Percentiles rank a stretch among this genome's conserved stretches.
These are phyloP conservation scores for Drosophila mayaguana DNA, from an alignment of 2,888 invertebrate species.

Conservation along the genomic window DNA sequence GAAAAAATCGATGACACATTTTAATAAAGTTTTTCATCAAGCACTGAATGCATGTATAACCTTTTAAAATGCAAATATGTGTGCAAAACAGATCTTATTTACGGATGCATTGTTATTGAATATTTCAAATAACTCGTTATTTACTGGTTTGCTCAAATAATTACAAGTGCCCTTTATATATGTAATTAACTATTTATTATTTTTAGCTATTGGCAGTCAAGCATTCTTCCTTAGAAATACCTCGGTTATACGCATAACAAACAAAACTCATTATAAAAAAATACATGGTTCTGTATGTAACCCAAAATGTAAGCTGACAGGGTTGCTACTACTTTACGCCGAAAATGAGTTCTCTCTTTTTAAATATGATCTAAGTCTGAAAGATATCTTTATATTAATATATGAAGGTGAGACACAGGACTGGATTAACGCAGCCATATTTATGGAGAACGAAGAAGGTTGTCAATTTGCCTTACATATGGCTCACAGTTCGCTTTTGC, in stretches of 20 bases:
- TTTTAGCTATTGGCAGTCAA: slow-evolving; percentile 59
- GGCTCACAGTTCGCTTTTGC: slow-evolving; percentile 88
- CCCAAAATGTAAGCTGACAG: background rate
- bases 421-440: slow-evolving; percentile 88
- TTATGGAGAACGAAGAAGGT: slow-evolving; percentile 83
- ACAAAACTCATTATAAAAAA: slow-evolving; percentile 43
- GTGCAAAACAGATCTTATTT: background rate
- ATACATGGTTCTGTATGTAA: slow-evolving; percentile 51
- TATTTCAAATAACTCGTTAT: background rate
- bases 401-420: slow-evolving; percentile 86
- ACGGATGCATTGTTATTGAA: slow-evolving; percentile 8
- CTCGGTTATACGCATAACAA: slow-evolving; percentile 28
- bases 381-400: slow-evolving; percentile 44
- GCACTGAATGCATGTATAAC: no score
- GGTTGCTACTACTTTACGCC: slow-evolving; percentile 44
- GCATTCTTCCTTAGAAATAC: slow-evolving; percentile 21
- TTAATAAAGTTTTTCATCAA: no score
- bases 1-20: no score
- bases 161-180: background rate
- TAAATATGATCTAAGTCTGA: slow-evolving; percentile 8
- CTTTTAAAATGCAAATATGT: background rate
- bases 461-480: slow-evolving; percentile 87
- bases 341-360: slow-evolving; percentile 61
- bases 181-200: background rate
- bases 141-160: slow-evolving; percentile 7